phyloP scores from a whole-genome alignment of 2,888 invertebrate species.

The Stenurella melanura region DNA sequence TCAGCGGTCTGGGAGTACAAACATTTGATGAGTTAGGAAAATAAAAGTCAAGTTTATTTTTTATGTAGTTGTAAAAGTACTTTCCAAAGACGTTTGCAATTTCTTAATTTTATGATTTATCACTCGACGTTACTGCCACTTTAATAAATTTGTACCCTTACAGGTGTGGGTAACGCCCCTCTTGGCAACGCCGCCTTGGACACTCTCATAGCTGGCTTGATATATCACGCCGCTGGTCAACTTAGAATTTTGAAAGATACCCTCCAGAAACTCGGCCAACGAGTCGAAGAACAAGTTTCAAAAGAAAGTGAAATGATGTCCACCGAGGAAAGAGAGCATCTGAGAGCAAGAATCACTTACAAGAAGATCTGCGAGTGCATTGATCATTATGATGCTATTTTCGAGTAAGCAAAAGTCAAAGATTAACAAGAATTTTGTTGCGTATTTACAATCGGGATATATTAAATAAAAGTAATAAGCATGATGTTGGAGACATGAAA shows the following conservation, averaged over 20 bases:
- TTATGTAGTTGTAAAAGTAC: too few relatives aligned
- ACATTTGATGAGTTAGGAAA: too few relatives aligned
- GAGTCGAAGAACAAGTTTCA: slow-evolving; percentile 33
- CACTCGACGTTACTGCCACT: not conserved
- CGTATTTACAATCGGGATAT: not conserved
- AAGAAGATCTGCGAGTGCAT: slow-evolving; percentile 57
- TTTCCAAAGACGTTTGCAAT: too few relatives aligned
- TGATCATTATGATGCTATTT: slow-evolving; percentile 64
- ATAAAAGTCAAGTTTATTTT: too few relatives aligned
- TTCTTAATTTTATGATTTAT: slow-evolving; percentile 23
- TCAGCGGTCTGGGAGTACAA: too few relatives aligned
- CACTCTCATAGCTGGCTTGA: slow-evolving; percentile 72
- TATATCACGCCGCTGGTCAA: slow-evolving; percentile 74
- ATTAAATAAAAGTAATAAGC: too few relatives aligned
- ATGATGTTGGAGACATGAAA: not conserved
- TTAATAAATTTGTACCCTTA: slow-evolving; percentile 35
- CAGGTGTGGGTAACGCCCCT: slow-evolving; percentile 71
- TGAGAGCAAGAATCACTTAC: slow-evolving; percentile 45
- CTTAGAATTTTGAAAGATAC: slow-evolving; percentile 72
- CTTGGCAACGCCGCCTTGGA: slow-evolving; percentile 75
- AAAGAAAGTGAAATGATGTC: slow-evolving; percentile 11
- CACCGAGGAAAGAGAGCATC: slow-evolving; percentile 25
- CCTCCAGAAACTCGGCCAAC: slow-evolving; percentile 60
- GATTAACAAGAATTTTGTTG: not conserved
- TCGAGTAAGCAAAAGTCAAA: slow-evolving; percentile 58